Percentiles rank a stretch among this genome's conserved stretches.
Conservation (phyloP, 2,797 vertebrate species). For the Anguilla marmorata region DNA sequence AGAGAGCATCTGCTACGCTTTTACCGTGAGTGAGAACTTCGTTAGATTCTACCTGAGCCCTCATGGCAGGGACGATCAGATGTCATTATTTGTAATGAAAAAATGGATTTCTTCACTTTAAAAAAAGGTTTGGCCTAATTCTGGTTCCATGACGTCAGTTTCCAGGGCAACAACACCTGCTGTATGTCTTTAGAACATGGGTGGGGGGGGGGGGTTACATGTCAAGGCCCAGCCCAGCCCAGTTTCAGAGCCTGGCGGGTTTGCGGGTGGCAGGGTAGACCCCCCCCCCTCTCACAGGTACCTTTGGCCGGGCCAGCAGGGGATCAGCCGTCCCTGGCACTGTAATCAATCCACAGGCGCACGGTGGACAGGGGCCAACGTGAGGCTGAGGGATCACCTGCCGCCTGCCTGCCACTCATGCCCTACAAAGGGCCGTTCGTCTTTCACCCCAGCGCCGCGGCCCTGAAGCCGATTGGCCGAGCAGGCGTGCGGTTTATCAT, state of each 20-base stretch:
- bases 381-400: slow-evolving; percentile 67
- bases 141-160: background rate
- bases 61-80: slow-evolving; percentile 21
- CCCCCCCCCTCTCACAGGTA: slow-evolving; percentile 36
- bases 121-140: slow-evolving; percentile 17
- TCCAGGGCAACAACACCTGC: background rate
- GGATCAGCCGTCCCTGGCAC: slow-evolving; percentile 58
- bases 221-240: slow-evolving; percentile 39
- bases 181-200: background rate
- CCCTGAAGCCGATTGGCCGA: background rate
- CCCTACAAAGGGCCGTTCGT: slow-evolving; percentile 45
- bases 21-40: slow-evolving; percentile 41
- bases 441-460: background rate
- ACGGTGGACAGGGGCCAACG: slow-evolving; percentile 70
- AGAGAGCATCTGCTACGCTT: slow-evolving; percentile 4
- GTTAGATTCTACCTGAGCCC: slow-evolving; percentile 19
- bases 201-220: slow-evolving; percentile 38
- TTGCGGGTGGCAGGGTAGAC: slow-evolving; percentile 65
- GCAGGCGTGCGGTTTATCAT: background rate
- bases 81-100: slow-evolving; percentile 38
- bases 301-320: slow-evolving; percentile 61
- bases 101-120: slow-evolving; percentile 34
- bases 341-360: slow-evolving; percentile 70
- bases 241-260: slow-evolving; percentile 44
- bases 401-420: slow-evolving; percentile 59